Percentiles rank a stretch among this genome's conserved stretches.
These are phyloP conservation scores for Gnathonemus echidnorhynchus DNA, from an alignment of 2,113 vertebrate species.

Conservation along the genomic window DNA sequence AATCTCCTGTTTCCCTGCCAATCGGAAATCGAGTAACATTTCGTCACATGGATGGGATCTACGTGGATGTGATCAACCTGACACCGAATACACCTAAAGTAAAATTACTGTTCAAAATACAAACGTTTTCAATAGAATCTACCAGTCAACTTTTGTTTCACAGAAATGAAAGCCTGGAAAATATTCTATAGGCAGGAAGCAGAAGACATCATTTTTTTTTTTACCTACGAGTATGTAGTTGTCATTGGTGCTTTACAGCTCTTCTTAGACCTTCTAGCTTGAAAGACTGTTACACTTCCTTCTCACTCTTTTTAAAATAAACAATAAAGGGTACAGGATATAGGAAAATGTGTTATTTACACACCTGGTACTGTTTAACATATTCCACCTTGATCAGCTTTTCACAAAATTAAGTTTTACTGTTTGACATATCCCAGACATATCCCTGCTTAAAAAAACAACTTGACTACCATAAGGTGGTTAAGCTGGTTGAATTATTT, in stretches of 20 bases:
- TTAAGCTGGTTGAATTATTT: background rate
- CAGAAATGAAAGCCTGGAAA: background rate
- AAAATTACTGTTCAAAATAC: background rate
- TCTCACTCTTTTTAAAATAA: background rate
- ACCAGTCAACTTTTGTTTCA: background rate
- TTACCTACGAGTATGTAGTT: background rate
- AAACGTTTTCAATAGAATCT: background rate
- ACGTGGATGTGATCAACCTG: background rate
- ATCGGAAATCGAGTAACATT: background rate
- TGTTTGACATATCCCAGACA: background rate
- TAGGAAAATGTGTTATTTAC: background rate
- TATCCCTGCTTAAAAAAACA: background rate
- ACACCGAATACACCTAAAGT: background rate
- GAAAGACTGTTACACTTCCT: background rate
- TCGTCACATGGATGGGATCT: background rate
- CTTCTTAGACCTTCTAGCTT: background rate
- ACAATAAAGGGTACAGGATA: background rate
- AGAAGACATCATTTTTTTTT: background rate
- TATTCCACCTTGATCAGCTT: background rate
- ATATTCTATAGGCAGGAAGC: background rate
- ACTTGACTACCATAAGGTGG: background rate
- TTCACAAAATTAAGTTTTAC: background rate
- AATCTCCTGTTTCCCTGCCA: background rate
- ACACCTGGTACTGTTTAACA: background rate
- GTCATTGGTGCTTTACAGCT: background rate